Evolutionary conservation across 2,113 vertebrate genomes (phyloP).

Genomic region (Garra rufa): DNA sequence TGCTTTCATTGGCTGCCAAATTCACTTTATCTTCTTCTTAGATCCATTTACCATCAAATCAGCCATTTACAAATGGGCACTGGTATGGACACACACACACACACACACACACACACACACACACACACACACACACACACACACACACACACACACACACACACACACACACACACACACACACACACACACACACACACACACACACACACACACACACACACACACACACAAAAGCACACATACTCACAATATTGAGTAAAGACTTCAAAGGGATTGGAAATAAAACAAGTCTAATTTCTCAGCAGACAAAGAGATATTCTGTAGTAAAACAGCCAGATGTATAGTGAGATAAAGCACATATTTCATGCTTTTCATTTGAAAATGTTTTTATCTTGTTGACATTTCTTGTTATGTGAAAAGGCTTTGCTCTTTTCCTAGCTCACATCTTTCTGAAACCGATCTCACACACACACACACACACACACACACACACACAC

Average conservation of each 20-base stretch:
- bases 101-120: conserved; percentile 24
- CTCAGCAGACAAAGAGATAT: not conserved
- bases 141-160: not conserved
- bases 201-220: too few species aligned
- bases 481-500: not conserved
- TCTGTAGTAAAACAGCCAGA: not conserved
- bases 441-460: not conserved
- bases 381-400: not conserved
- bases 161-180: not conserved
- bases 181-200: not conserved
- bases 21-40: conserved; percentile 2
- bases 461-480: not conserved
- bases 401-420: not conserved
- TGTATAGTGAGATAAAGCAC: not conserved
- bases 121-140: conserved; percentile 4
- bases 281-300: not conserved
- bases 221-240: not conserved
- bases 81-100: not conserved
- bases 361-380: not conserved
- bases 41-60: conserved; percentile 19
- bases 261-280: not conserved
- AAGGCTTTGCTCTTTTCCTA: not conserved
- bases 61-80: not conserved
- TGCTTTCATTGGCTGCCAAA: conserved; percentile 17
- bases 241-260: not conserved